Percentiles rank a stretch among this genome's conserved stretches.
These are phyloP conservation scores for Spilosoma lubricipeda DNA, from an alignment of 2,888 invertebrate genomes.

Conservation along the genomic window DNA sequence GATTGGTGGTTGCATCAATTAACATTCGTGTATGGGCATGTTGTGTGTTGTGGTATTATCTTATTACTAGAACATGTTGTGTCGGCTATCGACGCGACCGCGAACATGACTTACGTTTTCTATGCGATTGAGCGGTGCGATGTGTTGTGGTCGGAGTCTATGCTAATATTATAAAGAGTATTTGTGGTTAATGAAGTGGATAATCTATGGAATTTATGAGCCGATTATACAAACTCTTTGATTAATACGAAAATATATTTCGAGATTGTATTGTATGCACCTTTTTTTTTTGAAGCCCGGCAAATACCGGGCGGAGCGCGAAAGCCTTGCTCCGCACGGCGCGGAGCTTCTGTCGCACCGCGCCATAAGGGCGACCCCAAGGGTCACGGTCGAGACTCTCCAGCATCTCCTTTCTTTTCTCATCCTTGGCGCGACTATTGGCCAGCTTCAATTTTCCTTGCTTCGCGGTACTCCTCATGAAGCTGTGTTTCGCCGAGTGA, in stretches of 20 bases:
- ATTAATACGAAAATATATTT: background rate
- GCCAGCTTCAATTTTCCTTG: no score
- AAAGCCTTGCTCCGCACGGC: no score
- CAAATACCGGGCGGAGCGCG: no score
- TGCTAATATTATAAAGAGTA: background rate
- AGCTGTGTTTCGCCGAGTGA: no score
- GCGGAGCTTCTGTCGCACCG: no score
- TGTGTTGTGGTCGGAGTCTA: slow-evolving; percentile 13
- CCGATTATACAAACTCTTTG: background rate
- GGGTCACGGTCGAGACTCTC: no score
- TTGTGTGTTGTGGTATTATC: slow-evolving; percentile 19
- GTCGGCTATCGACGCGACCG: slow-evolving; percentile 12
- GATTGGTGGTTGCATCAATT: slow-evolving; percentile 14
- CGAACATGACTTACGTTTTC: slow-evolving; percentile 18
- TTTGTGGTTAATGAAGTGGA: background rate
- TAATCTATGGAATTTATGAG: background rate
- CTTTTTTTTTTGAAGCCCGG: no score
- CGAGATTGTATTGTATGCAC: no score
- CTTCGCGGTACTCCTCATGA: no score
- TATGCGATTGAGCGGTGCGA: slow-evolving; percentile 13
- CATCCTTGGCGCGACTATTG: no score
- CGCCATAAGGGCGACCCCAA: no score
- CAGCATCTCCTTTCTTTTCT: no score
- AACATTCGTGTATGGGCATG: background rate
- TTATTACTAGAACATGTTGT: slow-evolving; percentile 15